These are phyloP conservation scores for Chaetodon auriga DNA, from an alignment of 2,113 vertebrate species.

Conservation along the genomic window DNA sequence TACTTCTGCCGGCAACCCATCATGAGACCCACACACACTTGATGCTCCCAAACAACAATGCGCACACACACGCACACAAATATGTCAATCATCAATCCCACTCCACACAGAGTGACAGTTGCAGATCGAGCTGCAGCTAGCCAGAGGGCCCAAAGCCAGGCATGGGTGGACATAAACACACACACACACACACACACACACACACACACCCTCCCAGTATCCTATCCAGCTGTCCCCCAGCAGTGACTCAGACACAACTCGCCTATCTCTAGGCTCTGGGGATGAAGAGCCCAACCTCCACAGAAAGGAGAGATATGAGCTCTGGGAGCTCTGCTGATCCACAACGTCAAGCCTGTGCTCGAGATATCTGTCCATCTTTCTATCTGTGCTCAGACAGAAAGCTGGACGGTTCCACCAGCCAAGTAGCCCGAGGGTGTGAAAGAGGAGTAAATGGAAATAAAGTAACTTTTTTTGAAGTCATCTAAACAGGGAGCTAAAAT, in stretches of 20 bases:
- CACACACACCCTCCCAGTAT: slow-evolving; percentile 9
- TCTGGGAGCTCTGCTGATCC: slow-evolving; percentile 38
- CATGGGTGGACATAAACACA: slow-evolving; percentile 33
- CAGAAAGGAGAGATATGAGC: slow-evolving; percentile 54
- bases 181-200: slow-evolving; percentile 9
- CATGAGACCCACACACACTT: neutral
- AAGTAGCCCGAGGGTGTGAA: slow-evolving; percentile 22
- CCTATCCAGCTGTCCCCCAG: slow-evolving; percentile 26
- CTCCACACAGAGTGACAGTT: slow-evolving; percentile 58
- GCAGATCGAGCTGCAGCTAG: slow-evolving; percentile 56
- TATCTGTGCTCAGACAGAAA: slow-evolving; percentile 37
- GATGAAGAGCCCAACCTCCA: slow-evolving; percentile 44
- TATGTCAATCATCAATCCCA: slow-evolving; percentile 60
- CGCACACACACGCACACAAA: neutral
- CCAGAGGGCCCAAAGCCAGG: slow-evolving; percentile 57
- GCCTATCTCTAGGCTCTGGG: slow-evolving; percentile 42
- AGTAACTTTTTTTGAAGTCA: slow-evolving; percentile 12
- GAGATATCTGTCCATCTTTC: slow-evolving; percentile 33
- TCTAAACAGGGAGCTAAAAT: slow-evolving; percentile 5
- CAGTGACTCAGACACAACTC: slow-evolving; percentile 54
- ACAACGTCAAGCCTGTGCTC: slow-evolving; percentile 36
- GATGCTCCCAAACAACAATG: slow-evolving; percentile 20
- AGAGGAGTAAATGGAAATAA: slow-evolving; percentile 6
- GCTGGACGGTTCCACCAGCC: slow-evolving; percentile 21
- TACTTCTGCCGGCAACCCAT: slow-evolving; percentile 7